These are phyloP conservation scores for Passer montanus DNA, from an alignment of 2,113 vertebrate genomes.

Conservation along the genomic window DNA sequence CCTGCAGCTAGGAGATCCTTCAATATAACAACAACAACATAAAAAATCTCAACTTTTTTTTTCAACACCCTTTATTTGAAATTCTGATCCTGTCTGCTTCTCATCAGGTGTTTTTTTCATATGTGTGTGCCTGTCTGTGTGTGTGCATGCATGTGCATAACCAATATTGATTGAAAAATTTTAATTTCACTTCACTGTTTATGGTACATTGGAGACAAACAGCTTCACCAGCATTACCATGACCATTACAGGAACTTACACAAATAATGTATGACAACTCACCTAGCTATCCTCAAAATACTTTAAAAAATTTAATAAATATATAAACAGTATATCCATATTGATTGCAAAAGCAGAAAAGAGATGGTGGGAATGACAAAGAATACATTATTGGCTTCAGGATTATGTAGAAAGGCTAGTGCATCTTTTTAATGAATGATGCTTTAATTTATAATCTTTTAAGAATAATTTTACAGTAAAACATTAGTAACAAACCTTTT, in stretches of 20 bases:
- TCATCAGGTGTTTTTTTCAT: constrained; percentile 27
- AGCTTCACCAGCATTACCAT: constrained; percentile 41
- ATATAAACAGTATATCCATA: constrained; percentile 27
- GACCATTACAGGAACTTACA: constrained; percentile 53
- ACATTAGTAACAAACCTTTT: not conserved
- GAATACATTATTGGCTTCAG: not conserved
- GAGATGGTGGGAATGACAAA: not conserved
- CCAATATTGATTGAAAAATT: constrained; percentile 53
- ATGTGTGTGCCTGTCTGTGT: not conserved
- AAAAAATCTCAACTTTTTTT: not conserved
- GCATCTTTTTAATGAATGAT: not conserved
- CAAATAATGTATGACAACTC: constrained; percentile 62
- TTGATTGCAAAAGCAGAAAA: constrained; percentile 68
- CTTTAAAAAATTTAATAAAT: constrained; percentile 35
- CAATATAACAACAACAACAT: not conserved
- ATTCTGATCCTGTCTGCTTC: constrained; percentile 60
- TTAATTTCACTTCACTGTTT: constrained; percentile 70
- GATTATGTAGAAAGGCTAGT: not conserved
- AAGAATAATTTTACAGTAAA: not conserved
- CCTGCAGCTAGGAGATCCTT: constrained; percentile 26
- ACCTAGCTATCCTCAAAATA: constrained; percentile 53
- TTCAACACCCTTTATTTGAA: constrained; percentile 28
- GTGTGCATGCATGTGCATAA: not conserved
- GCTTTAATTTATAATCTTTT: not conserved
- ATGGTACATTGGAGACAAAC: constrained; percentile 69